These are phyloP conservation scores for Chiroxiphia lanceolata DNA, from an alignment of 2,797 vertebrate genomes.

Conservation along the genomic window DNA sequence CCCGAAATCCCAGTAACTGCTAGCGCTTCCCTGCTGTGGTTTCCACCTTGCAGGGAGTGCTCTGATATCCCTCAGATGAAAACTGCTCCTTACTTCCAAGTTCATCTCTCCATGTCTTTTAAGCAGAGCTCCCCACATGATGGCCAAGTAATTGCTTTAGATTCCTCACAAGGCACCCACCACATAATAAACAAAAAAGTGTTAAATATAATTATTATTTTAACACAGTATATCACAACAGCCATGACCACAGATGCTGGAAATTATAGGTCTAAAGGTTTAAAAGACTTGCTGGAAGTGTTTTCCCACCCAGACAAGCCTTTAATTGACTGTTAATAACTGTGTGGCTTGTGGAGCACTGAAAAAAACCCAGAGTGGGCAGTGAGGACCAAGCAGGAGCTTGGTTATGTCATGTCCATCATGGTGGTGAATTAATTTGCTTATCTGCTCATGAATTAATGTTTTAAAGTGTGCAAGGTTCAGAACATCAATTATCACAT, in stretches of 20 bases:
- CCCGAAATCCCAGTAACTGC: background rate
- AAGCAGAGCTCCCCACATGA: fast-evolving
- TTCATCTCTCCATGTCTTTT: fast-evolving
- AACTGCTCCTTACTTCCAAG: background rate
- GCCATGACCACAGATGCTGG: background rate
- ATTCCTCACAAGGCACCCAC: background rate
- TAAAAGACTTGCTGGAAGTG: background rate
- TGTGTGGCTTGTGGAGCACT: background rate
- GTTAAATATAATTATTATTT: background rate
- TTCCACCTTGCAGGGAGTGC: background rate
- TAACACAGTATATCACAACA: background rate
- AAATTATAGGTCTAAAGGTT: background rate
- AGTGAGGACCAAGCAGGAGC: background rate
- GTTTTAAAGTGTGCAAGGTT: background rate
- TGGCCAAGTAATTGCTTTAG: background rate
- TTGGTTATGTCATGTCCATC: background rate
- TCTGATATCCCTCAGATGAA: background rate
- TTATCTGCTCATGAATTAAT: background rate
- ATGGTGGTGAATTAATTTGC: background rate
- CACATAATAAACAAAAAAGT: background rate
- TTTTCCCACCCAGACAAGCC: background rate
- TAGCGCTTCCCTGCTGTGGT: background rate
- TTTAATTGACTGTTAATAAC: background rate
- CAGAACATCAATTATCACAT: background rate
- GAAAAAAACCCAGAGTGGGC: background rate